A percentile compares a stretch with the other conserved stretches of the same genome.
phyloP scores from a whole-genome alignment of 2,113 vertebrate species.

The Alethe castanea region DNA sequence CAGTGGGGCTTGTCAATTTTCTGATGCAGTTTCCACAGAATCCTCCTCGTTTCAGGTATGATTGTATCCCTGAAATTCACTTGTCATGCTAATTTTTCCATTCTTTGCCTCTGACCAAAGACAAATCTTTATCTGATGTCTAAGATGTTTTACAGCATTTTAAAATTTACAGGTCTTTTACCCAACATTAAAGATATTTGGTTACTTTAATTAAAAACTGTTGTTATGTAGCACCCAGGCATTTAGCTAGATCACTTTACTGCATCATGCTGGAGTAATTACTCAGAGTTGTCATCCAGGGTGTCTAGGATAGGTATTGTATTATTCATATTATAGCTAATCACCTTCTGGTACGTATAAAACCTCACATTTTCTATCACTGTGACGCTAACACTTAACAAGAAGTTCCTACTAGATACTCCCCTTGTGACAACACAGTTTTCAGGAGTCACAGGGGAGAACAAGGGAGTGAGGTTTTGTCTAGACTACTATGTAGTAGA shows the following conservation, averaged over 20 bases:
- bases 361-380: background rate
- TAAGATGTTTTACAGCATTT: background rate
- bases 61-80: background rate
- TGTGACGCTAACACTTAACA: background rate
- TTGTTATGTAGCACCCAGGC: background rate
- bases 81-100: background rate
- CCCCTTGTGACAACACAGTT: background rate
- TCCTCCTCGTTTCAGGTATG: background rate
- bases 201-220: conserved; percentile 45
- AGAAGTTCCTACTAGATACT: background rate
- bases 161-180: conserved; percentile 13
- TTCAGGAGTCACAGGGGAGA: background rate
- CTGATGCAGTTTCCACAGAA: background rate
- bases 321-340: conserved; percentile 20
- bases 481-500: background rate
- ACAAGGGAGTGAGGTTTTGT: background rate
- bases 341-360: conserved; percentile 9
- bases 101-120: background rate
- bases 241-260: conserved; percentile 5
- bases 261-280: conserved; percentile 15
- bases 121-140: background rate
- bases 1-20: background rate
- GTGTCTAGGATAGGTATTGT: conserved; percentile 10
- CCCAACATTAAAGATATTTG: conserved; percentile 49
- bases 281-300: background rate